phyloP scores from a whole-genome alignment of 1,140 invertebrate genomes.

The Amphibalanus amphitrite region DNA sequence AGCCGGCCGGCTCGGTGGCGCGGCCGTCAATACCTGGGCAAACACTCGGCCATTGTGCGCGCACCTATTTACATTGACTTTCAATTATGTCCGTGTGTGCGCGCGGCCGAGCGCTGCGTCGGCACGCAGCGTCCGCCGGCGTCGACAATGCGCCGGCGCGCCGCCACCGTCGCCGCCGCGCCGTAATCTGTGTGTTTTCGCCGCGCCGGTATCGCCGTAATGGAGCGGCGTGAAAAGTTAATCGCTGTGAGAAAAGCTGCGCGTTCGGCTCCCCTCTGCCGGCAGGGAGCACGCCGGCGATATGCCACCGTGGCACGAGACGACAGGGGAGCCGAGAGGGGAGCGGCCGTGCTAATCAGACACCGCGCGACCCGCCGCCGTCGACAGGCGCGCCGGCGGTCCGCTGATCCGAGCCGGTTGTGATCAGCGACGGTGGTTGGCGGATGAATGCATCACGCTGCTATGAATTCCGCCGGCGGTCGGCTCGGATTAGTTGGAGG shows the following conservation, averaged over 20 bases:
- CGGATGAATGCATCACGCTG: too few species aligned
- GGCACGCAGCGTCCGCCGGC: too few species aligned
- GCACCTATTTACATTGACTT: slow-evolving; percentile 1
- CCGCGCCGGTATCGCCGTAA: background rate
- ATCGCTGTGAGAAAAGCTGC: background rate
- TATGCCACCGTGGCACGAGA: background rate
- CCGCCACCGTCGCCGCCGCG: too few species aligned
- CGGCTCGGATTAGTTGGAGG: too few species aligned
- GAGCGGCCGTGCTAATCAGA: too few species aligned
- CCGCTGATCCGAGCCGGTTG: too few species aligned
- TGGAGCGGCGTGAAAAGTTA: background rate
- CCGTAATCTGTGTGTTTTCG: slow-evolving; percentile 1
- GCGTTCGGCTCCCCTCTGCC: background rate
- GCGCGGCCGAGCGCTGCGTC: too few species aligned
- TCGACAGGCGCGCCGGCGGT: too few species aligned
- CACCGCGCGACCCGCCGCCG: too few species aligned
- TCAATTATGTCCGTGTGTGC: background rate
- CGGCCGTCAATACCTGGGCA: background rate
- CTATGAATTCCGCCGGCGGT: too few species aligned
- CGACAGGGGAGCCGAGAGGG: background rate
- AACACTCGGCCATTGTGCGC: background rate
- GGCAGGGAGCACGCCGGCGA: background rate
- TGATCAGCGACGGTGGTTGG: too few species aligned
- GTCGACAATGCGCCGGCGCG: background rate
- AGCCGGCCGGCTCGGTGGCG: background rate